Conservation (phyloP, 2,888 invertebrate species). For the Lymantria monacha region DNA sequence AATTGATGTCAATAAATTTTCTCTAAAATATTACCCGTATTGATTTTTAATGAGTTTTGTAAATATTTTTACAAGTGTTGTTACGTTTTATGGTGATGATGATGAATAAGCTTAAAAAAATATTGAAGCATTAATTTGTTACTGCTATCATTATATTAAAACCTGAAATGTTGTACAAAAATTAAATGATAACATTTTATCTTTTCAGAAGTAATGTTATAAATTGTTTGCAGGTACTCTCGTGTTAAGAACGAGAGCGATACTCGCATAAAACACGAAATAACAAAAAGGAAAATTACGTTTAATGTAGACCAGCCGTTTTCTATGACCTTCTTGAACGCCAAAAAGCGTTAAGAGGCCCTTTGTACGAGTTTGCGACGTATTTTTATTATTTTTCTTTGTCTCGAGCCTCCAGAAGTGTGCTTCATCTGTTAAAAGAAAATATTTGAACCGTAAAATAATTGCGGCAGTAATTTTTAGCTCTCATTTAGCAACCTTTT, state of each 20-base stretch:
- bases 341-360: conserved; percentile 58
- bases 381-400: conserved; percentile 66
- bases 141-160: too few species aligned
- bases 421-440: conserved; percentile 56
- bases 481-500: conserved; percentile 58
- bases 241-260: conserved; percentile 12
- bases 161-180: too few species aligned
- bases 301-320: conserved; percentile 57
- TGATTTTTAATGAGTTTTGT: too few species aligned
- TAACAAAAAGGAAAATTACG: conserved; percentile 52
- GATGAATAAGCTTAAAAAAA: too few species aligned
- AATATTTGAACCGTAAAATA: conserved; percentile 69
- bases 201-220: conserved; percentile 22
- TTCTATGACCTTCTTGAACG: conserved; percentile 46
- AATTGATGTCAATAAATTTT: too few species aligned
- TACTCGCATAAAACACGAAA: conserved; percentile 29
- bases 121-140: too few species aligned
- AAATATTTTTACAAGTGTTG: too few species aligned
- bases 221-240: conserved; percentile 20
- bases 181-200: background rate
- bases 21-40: too few species aligned
- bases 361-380: conserved; percentile 58
- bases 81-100: too few species aligned
- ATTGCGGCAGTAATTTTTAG: conserved; percentile 65
- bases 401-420: conserved; percentile 51